Percentiles rank a stretch among this genome's conserved stretches.
Evolutionary conservation across 2,113 vertebrate species (phyloP).

Genomic region (Oreocharis arfaki): DNA sequence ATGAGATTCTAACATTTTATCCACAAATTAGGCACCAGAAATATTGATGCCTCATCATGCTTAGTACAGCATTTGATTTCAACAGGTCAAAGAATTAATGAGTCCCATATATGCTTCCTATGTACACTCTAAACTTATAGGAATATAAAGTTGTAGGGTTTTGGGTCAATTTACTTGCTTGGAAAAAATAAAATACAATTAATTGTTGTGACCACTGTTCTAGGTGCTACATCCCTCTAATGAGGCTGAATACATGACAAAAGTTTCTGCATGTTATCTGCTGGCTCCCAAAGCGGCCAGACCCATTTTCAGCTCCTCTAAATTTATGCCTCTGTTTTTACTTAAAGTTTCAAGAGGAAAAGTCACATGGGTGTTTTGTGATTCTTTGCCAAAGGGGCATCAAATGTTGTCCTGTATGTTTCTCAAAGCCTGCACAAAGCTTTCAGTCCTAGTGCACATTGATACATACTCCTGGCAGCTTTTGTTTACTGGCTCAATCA

Average conservation of each 20-base stretch:
- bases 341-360: not conserved
- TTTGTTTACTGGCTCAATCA: not conserved
- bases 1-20: not conserved
- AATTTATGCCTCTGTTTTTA: not conserved
- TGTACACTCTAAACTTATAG: not conserved
- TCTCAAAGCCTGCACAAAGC: not conserved
- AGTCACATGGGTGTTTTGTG: not conserved
- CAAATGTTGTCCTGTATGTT: not conserved
- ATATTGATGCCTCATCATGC: not conserved
- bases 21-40: not conserved
- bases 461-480: not conserved
- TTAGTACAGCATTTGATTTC: not conserved
- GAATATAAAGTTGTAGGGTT: not conserved
- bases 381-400: constrained; percentile 8
- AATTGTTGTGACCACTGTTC: not conserved
- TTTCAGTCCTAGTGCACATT: not conserved
- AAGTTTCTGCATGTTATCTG: not conserved
- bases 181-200: not conserved
- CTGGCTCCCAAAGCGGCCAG: not conserved
- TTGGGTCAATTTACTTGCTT: not conserved
- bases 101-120: not conserved
- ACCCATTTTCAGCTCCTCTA: not conserved
- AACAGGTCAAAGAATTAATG: not conserved
- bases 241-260: not conserved
- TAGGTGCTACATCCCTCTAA: not conserved